Evolutionary conservation across 2,888 invertebrate species (phyloP).

Genomic region (Apomyelois bistriatella): DNA sequence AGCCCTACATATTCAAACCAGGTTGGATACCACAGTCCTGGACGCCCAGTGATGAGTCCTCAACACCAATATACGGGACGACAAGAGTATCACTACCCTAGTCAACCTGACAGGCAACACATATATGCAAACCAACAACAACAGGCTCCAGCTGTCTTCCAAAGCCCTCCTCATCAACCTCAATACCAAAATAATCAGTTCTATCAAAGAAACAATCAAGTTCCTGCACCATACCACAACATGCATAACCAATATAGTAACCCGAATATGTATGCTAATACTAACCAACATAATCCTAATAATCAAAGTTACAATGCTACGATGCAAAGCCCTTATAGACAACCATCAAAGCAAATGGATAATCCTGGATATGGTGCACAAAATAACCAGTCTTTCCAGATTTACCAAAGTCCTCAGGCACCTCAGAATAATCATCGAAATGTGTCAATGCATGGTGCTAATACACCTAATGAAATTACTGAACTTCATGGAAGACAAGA

Average conservation of each 20-base stretch:
- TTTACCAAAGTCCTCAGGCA: conserved; percentile 67
- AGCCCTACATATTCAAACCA: conserved; percentile 66
- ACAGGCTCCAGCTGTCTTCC: conserved; percentile 25
- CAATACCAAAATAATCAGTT: conserved; percentile 66
- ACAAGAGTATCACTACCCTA: conserved; percentile 62
- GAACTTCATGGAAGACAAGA: conserved; percentile 49
- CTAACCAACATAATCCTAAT: conserved; percentile 33
- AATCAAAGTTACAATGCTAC: conserved; percentile 53
- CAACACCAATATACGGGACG: conserved; percentile 53
- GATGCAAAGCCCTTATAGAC: conserved; percentile 59
- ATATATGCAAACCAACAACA: conserved; percentile 56
- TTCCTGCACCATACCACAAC: conserved; percentile 40
- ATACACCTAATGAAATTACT: conserved; percentile 36
- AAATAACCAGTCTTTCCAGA: conserved; percentile 57
- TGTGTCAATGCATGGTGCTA: conserved; percentile 35
- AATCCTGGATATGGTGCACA: conserved; percentile 43
- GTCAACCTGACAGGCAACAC: conserved; percentile 61
- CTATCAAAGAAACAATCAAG: conserved; percentile 60
- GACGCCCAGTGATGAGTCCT: conserved; percentile 68
- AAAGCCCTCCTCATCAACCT: conserved; percentile 61
- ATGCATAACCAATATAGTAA: conserved; percentile 58
- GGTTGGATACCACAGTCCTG: conserved; percentile 64
- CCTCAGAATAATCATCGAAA: conserved; percentile 50
- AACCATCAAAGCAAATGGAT: conserved; percentile 54
- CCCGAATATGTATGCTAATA: conserved; percentile 49